A percentile compares a stretch with the other conserved stretches of the same genome.
Evolutionary conservation across 1,140 invertebrate species (phyloP).

Genomic region (Bombyx mandarina): DNA sequence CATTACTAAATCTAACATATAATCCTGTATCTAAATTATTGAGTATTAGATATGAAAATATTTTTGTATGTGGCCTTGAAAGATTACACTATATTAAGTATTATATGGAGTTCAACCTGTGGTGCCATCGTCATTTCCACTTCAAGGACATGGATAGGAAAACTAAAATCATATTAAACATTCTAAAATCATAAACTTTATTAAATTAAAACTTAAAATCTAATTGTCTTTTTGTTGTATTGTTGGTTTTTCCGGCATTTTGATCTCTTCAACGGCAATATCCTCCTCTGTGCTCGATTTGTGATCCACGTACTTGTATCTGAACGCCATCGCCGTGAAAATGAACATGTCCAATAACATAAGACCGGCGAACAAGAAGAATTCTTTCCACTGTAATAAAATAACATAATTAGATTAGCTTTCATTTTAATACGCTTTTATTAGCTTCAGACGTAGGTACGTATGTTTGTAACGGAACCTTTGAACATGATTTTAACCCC

Average conservation of each 20-base stretch:
- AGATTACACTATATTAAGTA: no score
- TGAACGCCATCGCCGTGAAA: conserved; percentile 83
- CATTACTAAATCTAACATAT: no score
- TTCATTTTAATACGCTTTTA: background rate
- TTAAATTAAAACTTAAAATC: conserved; percentile 4
- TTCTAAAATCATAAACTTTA: no score
- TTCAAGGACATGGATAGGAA: background rate
- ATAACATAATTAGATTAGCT: background rate
- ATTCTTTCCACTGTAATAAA: conserved; percentile 82
- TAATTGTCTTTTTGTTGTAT: conserved; percentile 10
- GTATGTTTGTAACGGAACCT: background rate
- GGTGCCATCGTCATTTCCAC: no score
- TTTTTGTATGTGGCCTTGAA: no score
- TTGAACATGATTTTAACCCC: no score
- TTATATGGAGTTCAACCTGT: no score
- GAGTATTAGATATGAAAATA: no score
- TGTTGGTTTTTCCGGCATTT: conserved; percentile 22
- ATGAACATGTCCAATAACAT: conserved; percentile 88
- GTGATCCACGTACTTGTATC: conserved; percentile 76
- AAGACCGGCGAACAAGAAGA: conserved; percentile 89
- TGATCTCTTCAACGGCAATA: conserved; percentile 42
- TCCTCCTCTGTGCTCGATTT: conserved; percentile 46
- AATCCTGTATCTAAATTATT: no score
- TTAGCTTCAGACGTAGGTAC: background rate
- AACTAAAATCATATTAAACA: background rate